Evolutionary conservation across 1,140 invertebrate species (phyloP).

Genomic region (Phenacoccus solenopsis): DNA sequence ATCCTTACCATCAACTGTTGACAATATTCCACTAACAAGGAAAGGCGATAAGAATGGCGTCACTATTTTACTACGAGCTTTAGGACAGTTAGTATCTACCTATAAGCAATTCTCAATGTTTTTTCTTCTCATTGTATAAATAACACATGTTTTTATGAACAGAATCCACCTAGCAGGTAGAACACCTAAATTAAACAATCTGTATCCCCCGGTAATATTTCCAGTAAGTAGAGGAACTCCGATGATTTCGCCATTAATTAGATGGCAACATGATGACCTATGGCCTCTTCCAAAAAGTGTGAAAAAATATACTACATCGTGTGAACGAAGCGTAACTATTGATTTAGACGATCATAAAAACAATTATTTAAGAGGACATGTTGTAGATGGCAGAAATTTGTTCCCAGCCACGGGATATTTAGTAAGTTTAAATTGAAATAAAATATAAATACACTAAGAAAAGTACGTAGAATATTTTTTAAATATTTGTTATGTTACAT

Average conservation of each 20-base stretch:
- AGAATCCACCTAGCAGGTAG: slow-evolving; percentile 54
- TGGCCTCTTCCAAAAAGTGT: not conserved
- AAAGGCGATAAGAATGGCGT: slow-evolving; percentile 54
- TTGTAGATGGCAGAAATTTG: slow-evolving; percentile 80
- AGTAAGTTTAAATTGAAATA: too few relatives aligned
- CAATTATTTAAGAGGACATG: slow-evolving; percentile 69
- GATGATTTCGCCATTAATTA: slow-evolving; percentile 53
- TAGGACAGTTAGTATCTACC: slow-evolving; percentile 43
- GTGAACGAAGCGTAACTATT: not conserved
- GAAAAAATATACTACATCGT: not conserved
- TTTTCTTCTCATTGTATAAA: too few relatives aligned
- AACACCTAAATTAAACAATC: slow-evolving; percentile 41
- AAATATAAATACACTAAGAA: too few relatives aligned
- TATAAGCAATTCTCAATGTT: slow-evolving; percentile 43
- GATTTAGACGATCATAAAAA: too few relatives aligned
- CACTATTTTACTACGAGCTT: slow-evolving; percentile 52
- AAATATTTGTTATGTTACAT: not conserved
- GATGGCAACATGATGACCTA: slow-evolving; percentile 44
- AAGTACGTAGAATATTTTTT: not conserved
- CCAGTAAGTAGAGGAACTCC: slow-evolving; percentile 62
- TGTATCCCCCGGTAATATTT: slow-evolving; percentile 48
- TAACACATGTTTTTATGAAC: slow-evolving; percentile 42
- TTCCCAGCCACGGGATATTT: slow-evolving; percentile 97
- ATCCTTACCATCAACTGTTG: slow-evolving; percentile 41
- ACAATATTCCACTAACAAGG: slow-evolving; percentile 67